Base-by-base conservation (phyloP, 2,888 invertebrate species). In the Dicroscelio sp. region DNA sequence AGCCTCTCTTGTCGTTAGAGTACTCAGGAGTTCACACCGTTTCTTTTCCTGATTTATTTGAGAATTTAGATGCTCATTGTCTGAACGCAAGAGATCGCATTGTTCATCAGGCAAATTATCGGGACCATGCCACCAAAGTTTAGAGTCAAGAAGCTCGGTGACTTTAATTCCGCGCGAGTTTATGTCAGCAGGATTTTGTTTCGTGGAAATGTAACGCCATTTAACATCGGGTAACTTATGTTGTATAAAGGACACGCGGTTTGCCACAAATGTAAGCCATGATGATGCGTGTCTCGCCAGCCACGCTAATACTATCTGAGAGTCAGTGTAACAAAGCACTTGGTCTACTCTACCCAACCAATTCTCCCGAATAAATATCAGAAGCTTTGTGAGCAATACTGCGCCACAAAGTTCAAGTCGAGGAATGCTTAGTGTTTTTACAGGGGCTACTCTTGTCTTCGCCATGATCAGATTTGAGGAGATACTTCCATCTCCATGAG, bases 81-180 rank as follows among this genome's bases (percentile, higher is more conserved):
- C n/a, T n/a, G n/a, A n/a, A n/a, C n/a, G n/a, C n/a, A 43, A 8
- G 43, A 23, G 6, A 58, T 58, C 58, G 23, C 23, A 1, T 58
- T n/a, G n/a, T n/a, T n/a, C n/a, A n/a, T n/a, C n/a, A n/a, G 3
- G 58, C 1, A 58, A 3, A n/a, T n/a, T 2, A 2, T 23, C 6
- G 2, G 63, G 63, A 30, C 63, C 63, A 30, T 63, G 27, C 63
- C 63, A 63, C 63, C 63, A 63, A 14, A 63, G 63, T 2, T 63
- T n/a, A 5, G 63, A 63, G 12, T 30, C 23, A 14, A 63, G 14
- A 12, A 63, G 30, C 5, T 63, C 30, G 2, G 10, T 10, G 14
- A 31, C 30, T 14, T 1, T 10, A 14, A 38, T n/a, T 38, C 69
- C 69, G 17, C 69, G 35, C 1, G 69, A 38, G 38, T 38, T 38